These are phyloP conservation scores for Chiloscyllium plagiosum DNA, from an alignment of 2,113 vertebrate genomes.

Conservation along the genomic window DNA sequence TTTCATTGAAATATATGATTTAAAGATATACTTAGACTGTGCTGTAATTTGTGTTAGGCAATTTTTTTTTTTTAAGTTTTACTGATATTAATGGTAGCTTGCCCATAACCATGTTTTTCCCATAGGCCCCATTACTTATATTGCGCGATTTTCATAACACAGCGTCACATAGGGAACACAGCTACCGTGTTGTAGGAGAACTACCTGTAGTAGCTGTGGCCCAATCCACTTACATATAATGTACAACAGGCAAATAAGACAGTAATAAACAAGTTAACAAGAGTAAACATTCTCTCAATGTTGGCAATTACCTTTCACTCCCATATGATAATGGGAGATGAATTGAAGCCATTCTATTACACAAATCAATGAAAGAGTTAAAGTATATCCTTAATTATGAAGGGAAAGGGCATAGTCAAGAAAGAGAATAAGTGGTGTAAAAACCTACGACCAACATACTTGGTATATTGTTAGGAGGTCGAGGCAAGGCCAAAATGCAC, in stretches of 20 bases:
- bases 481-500: background rate
- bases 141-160: no score
- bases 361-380: background rate
- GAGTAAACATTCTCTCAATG: constrained; percentile 38
- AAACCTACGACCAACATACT: background rate
- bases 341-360: background rate
- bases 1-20: no score
- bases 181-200: no score
- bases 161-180: no score
- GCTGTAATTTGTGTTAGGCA: no score
- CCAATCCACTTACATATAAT: background rate
- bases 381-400: background rate
- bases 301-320: constrained; percentile 41
- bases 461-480: background rate
- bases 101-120: no score
- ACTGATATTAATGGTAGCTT: no score
- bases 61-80: no score
- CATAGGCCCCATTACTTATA: no score
- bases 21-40: no score
- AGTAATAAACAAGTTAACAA: constrained; percentile 45
- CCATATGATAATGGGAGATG: background rate
- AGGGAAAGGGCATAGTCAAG: background rate
- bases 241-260: constrained; percentile 40
- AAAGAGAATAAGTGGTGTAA: background rate
- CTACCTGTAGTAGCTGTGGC: background rate